phyloP scores from a whole-genome alignment of 2,888 invertebrate species.

The Acleris laterana region DNA sequence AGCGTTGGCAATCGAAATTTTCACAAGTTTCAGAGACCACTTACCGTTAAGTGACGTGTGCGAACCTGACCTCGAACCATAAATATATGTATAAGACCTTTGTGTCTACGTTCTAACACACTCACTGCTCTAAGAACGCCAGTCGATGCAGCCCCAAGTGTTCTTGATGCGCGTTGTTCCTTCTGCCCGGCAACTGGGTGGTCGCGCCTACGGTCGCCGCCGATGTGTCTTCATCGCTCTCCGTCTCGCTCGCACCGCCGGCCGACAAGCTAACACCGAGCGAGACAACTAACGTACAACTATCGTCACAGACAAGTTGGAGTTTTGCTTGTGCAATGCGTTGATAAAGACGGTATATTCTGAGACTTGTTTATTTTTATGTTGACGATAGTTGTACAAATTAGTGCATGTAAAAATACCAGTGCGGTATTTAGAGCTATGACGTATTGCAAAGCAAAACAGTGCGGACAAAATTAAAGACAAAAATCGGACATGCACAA shows the following conservation, averaged over 20 bases:
- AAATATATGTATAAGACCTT: background rate
- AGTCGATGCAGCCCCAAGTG: constrained; percentile 77
- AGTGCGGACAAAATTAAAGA: constrained; percentile 59
- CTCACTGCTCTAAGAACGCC: constrained; percentile 50
- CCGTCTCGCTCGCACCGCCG: constrained; percentile 88
- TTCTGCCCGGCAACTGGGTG: constrained; percentile 59
- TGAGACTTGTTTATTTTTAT: background rate
- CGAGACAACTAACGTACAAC: constrained; percentile 57
- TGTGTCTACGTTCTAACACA: constrained; percentile 20
- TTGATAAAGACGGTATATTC: background rate
- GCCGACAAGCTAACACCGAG: constrained; percentile 75
- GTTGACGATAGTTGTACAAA: constrained; percentile 54
- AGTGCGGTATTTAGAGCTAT: constrained; percentile 45
- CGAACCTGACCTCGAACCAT: background rate
- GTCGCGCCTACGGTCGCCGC: constrained; percentile 68
- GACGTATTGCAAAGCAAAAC: constrained; percentile 43
- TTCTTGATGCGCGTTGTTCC: constrained; percentile 77
- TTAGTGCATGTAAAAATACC: constrained; percentile 59
- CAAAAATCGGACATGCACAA: constrained; percentile 33
- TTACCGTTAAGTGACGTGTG: too few species aligned
- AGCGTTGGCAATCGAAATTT: too few species aligned
- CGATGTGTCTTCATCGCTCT: constrained; percentile 88
- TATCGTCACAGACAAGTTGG: constrained; percentile 39
- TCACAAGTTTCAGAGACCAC: too few species aligned
- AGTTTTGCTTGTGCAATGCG: constrained; percentile 2